Base-by-base conservation (phyloP, 2,113 vertebrate genomes). In the Prionailurus viverrinus region DNA sequence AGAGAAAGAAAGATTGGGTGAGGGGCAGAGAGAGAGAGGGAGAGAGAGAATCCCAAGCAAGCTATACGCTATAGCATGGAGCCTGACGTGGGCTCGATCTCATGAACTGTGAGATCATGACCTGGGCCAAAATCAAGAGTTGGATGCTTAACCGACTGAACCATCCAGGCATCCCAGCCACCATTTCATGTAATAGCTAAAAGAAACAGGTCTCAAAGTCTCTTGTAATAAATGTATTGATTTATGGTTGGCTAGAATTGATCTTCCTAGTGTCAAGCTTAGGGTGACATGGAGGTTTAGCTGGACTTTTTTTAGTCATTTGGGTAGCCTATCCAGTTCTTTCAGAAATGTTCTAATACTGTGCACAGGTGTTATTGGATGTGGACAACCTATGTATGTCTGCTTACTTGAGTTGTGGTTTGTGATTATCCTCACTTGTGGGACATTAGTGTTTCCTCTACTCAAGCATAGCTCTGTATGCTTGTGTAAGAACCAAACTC, bases 391-490 rank as follows among this genome's bases (percentile, higher is more conserved):
- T 4, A 0, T 51, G 27, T 89, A 76, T 68, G 36, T 84, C 48
- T 93, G 25, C 63, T 83, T 93, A 88, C 51, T 80, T 91, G 68
- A 84, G 48, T 96, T 68, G 68, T 83, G 25, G 11, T 89, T 92
- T 89, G 61, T 96, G 51, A 85, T 84, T 74, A 81, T 92, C 51
- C 27, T 81, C 39, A 89, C 31, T 94, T 86, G 58, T 0, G 7
- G 58, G 31, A 81, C 36, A 11, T 66, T 81, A 63, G 23, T 55
- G 81, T 91, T 93, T 83, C 7, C 29, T 14, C 23, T 91, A 63
- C 45, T 95, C 53, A 95, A 21, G 36, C 11, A 31, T n/a, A 92
- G 19, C 31, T 81, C 51, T 80, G 7, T 53, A 58, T 95, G 83
- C 39, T 81, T 69, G 41, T 71, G 13, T 45, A 48, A 65, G 91